phyloP scores from a whole-genome alignment of 2,888 invertebrate species.

The Elegia similella region DNA sequence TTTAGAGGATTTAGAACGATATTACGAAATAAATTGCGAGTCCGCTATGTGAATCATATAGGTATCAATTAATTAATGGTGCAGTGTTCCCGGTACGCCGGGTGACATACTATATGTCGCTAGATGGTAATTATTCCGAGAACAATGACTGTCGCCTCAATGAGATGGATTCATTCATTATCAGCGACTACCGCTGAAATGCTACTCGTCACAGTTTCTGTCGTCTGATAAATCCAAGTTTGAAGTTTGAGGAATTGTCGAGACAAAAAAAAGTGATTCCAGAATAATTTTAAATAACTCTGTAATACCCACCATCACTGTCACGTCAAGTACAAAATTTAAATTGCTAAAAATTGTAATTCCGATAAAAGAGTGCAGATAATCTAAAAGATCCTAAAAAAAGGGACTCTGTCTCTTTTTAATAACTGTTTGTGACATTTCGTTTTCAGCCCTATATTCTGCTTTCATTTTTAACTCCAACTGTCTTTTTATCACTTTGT shows the following conservation, averaged over 20 bases:
- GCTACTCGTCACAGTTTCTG: slow-evolving; percentile 31
- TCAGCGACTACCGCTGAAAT: slow-evolving; percentile 40
- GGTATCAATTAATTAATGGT: slow-evolving; percentile 21
- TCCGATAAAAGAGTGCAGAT: too few relatives aligned
- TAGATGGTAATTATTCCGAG: slow-evolving; percentile 50
- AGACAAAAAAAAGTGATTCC: too few relatives aligned
- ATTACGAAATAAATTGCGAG: neutral
- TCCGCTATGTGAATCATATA: slow-evolving; percentile 23
- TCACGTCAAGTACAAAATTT: too few relatives aligned
- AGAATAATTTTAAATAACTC: too few relatives aligned
- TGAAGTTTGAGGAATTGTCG: neutral
- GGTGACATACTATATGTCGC: slow-evolving; percentile 40
- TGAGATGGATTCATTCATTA: slow-evolving; percentile 50
- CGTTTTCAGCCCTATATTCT: too few relatives aligned
- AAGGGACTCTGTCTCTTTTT: too few relatives aligned
- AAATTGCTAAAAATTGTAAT: too few relatives aligned
- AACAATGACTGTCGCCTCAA: slow-evolving; percentile 47
- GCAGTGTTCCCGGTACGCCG: slow-evolving; percentile 43
- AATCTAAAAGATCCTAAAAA: too few relatives aligned
- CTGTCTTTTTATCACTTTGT: too few relatives aligned
- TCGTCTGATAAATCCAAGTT: slow-evolving; percentile 16
- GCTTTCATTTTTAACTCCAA: too few relatives aligned
- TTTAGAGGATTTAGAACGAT: neutral
- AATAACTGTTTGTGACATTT: too few relatives aligned
- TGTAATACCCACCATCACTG: too few relatives aligned